Conservation (phyloP, 2,113 vertebrate species). For the Pluvialis apricaria region DNA sequence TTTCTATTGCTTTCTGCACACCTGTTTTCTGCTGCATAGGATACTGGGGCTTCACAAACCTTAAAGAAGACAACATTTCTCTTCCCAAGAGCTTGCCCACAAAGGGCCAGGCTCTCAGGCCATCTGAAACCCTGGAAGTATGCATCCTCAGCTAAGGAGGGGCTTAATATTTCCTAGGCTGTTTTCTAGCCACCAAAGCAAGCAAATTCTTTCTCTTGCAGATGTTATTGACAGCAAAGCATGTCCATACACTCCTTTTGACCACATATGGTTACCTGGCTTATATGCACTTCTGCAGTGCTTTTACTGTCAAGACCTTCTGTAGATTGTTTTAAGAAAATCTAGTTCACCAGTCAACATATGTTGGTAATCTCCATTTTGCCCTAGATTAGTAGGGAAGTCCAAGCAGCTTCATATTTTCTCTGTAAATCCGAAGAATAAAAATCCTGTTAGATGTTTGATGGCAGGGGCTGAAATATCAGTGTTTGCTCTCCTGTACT, state of each 20-base stretch:
- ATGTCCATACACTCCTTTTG: not conserved
- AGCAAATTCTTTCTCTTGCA: not conserved
- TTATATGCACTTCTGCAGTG: not conserved
- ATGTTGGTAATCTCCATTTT: not conserved
- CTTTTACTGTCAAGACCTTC: not conserved
- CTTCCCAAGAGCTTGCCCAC: not conserved
- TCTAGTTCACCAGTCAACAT: not conserved
- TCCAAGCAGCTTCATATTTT: not conserved
- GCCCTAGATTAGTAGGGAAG: not conserved
- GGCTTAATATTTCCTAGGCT: not conserved
- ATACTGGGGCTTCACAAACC: not conserved
- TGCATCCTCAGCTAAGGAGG: not conserved
- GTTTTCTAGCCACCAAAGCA: not conserved
- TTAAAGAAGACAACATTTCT: not conserved
- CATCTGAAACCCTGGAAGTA: not conserved
- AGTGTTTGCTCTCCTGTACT: not conserved
- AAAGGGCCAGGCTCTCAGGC: not conserved
- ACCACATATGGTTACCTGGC: not conserved
- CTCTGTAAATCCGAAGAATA: not conserved
- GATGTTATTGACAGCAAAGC: not conserved
- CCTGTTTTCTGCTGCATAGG: not conserved
- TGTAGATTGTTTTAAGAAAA: not conserved
- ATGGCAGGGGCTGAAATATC: not conserved
- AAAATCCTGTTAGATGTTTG: not conserved
- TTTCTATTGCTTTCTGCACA: not conserved